A percentile compares a stretch with the other conserved stretches of the same genome.
These are phyloP conservation scores for Ylistrum balloti DNA, from an alignment of 1,140 invertebrate species.

Conservation along the genomic window DNA sequence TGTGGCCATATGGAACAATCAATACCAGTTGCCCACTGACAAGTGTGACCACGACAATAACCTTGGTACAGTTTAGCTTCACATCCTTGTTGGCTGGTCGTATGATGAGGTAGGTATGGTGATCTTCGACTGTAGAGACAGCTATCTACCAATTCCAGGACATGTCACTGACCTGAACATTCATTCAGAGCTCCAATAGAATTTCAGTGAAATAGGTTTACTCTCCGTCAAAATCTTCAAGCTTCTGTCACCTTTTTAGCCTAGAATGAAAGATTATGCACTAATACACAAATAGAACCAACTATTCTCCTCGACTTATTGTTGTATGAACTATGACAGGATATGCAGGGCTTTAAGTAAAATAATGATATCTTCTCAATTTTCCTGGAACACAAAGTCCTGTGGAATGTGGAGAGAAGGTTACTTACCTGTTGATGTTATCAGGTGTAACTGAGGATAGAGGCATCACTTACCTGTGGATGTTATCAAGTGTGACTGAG, in stretches of 20 bases:
- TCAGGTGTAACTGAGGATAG: too few relatives aligned
- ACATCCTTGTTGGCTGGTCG: neutral
- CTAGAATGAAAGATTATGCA: neutral
- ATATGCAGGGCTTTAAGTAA: too few relatives aligned
- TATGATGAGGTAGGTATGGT: neutral
- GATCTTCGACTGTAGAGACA: neutral
- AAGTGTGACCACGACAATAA: neutral
- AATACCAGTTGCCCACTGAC: neutral
- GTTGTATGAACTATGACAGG: too few relatives aligned
- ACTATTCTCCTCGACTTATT: neutral
- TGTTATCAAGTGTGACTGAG: too few relatives aligned
- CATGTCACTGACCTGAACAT: neutral
- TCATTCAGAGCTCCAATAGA: neutral
- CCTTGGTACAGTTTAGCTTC: neutral
- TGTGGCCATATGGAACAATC: neutral
- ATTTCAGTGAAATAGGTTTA: neutral
- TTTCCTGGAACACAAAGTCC: too few relatives aligned
- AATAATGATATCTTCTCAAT: too few relatives aligned
- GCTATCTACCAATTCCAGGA: neutral
- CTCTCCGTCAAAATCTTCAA: conserved; percentile 15
- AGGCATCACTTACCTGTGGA: too few relatives aligned
- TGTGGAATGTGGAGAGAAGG: too few relatives aligned
- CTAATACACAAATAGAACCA: neutral
- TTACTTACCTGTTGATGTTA: too few relatives aligned
- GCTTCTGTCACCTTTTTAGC: conserved; percentile 32